These are phyloP conservation scores for Elanus axillaris DNA, from an alignment of 2,113 vertebrate genomes.

Conservation along the genomic window DNA sequence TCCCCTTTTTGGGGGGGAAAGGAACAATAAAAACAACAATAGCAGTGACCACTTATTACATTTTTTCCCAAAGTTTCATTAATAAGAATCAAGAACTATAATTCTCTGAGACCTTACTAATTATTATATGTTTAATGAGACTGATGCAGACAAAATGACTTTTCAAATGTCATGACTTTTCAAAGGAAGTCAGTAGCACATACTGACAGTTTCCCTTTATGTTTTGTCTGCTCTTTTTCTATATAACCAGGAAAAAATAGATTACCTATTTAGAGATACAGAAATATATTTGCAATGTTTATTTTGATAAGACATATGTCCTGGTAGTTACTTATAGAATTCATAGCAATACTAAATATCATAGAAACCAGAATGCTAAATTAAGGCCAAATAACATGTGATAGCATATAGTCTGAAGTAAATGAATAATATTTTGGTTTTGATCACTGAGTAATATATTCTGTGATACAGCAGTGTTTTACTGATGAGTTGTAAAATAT, in stretches of 20 bases:
- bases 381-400: neutral
- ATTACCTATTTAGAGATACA: neutral
- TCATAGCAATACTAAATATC: neutral
- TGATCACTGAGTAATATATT: neutral
- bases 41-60: neutral
- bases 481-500: neutral
- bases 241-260: neutral
- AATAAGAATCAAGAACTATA: neutral
- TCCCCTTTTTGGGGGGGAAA: neutral
- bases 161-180: neutral
- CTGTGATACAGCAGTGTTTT: neutral
- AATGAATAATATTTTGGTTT: neutral
- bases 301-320: neutral
- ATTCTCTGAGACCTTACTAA: neutral
- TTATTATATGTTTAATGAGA: neutral
- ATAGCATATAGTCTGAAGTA: neutral
- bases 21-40: neutral
- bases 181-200: neutral
- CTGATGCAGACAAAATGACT: neutral
- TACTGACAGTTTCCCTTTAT: neutral
- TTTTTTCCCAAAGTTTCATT: neutral
- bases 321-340: neutral
- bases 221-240: neutral
- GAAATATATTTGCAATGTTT: neutral
- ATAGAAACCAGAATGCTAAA: neutral